Evolutionary conservation across 2,113 vertebrate genomes (phyloP), one percentile per base, ranked within the genome.

Genomic region (Gadus chalcogrammus): DNA sequence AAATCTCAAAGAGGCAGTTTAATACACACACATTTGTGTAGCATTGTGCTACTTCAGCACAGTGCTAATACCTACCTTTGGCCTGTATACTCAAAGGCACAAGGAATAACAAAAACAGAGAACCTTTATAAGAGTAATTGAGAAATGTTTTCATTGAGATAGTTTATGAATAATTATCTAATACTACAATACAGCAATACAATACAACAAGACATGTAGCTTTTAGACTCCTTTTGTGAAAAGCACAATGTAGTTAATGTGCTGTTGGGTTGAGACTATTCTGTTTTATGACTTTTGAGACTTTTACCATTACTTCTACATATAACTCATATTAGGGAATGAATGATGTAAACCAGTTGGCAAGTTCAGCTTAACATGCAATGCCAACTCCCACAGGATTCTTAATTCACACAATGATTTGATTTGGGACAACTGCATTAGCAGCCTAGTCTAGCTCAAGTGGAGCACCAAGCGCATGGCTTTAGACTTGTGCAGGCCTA

Each of bases 391-490:
- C 81, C 84, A 80, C 24, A 66, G 86, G 87, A 79, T 68, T 67
- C 87, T 75, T 65, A 52, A 72, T 84, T 68, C 68, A 71, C 70
- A 67, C 80, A 68, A 72, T 91, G 86, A 92, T 92, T 91, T 76
- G 88, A 88, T 92, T 89, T 85, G 86, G 77, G 71, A 31, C 72
- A 84, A 80, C 64, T 80, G 84, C 75, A 69, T 18, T 81, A 77
- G 80, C 75, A 76, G 81, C 77, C 70, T 75, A 72, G 83, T 72
- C 79, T 76, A 73, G 82, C 76, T 83, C 87, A 83, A 90, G 89
- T 91, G 88, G 87, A 85, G 82, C 24, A 71, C 72, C 65, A 91
- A 88, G 91, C 93, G 93, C 94, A 94, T 91, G 93, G 93, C 91
- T 83, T 66, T 80, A 89, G 93, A 89, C 85, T 83, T 92, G 87